Evolutionary conservation across 2,113 vertebrate species (phyloP), one percentile per base, ranked within the genome.

Genomic region (Benitochromis conjunctus): DNA sequence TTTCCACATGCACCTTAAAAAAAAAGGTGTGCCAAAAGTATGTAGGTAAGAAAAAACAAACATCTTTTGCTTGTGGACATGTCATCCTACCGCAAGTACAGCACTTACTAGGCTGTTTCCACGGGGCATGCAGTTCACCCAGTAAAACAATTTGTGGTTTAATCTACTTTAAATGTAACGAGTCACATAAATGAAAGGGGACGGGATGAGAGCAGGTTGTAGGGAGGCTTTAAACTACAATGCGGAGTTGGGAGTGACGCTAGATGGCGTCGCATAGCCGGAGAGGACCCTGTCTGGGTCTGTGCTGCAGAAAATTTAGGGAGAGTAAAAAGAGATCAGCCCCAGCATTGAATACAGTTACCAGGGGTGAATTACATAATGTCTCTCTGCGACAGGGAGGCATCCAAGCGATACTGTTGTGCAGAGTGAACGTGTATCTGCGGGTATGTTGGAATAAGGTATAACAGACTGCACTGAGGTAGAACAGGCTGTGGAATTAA

Each of bases 201-300:
- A 13, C 38, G 60, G n/a, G 19, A 77, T 5, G 13, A 16, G 18
- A 77, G 46, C 55, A 86, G 83, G 16, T 74, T 26, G 31, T 3
- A 21, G 13, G 71, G 16, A 10, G 48, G 48, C 66, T 7, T 12
- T 4, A 36, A 41, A 29, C 34, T 24, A 5, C 34, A 51, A 12
- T 36, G 24, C 16, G 7, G 62, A 57, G 60, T 18, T 14, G 29
- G 66, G 56, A 16, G 31, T 16, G 90, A 94, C 98, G 93, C 98
- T 97, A 98, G 98, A 97, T 98, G 98, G 98, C 98, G 97, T 96
- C 94, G 96, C 96, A 94, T 97, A 97, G 97, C 97, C 97, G 74
- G 88, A 94, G 55, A 95, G 94, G 88, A 88, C 64, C 79, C 80
- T 21, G 62, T 82, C 13, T 12, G 7, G 21, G 60, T 64, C 78